phyloP scores from a whole-genome alignment of 2,113 vertebrate species.

The Dissostichus mawsoni region DNA sequence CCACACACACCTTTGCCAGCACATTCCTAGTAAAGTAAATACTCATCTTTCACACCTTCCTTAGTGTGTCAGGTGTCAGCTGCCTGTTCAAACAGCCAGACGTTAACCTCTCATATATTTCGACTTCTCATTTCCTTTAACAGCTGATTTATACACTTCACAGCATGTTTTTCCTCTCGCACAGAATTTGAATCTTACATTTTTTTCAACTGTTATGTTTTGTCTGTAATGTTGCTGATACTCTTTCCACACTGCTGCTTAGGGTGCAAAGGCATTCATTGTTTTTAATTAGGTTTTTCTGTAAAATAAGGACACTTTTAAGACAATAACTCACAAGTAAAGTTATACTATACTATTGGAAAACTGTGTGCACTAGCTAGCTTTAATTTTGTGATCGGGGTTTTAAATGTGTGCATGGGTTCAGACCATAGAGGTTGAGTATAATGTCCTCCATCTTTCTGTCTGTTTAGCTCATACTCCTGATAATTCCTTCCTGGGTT shows the following conservation, averaged over 20 bases:
- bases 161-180: conserved; percentile 32
- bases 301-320: too few species aligned
- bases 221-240: background rate
- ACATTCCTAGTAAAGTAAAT: conserved; percentile 76
- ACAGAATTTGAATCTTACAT: conserved; percentile 32
- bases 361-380: too few species aligned
- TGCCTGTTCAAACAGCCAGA: conserved; percentile 62
- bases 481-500: conserved; percentile 84
- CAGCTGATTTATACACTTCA: conserved; percentile 42
- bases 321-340: too few species aligned
- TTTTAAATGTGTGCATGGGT: too few species aligned
- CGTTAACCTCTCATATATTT: conserved; percentile 27
- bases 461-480: conserved; percentile 77
- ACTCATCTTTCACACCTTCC: conserved; percentile 77
- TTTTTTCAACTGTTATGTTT: conserved; percentile 16
- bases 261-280: too few species aligned
- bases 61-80: conserved; percentile 51
- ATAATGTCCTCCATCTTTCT: background rate
- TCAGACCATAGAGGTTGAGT: too few species aligned
- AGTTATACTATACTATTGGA: too few species aligned
- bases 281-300: too few species aligned
- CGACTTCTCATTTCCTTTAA: conserved; percentile 27
- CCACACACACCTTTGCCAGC: conserved; percentile 38
- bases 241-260: too few species aligned
- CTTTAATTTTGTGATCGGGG: too few species aligned